These are phyloP conservation scores for Catostomus latipinnis DNA, from an alignment of 2,797 vertebrate genomes.

Conservation along the genomic window DNA sequence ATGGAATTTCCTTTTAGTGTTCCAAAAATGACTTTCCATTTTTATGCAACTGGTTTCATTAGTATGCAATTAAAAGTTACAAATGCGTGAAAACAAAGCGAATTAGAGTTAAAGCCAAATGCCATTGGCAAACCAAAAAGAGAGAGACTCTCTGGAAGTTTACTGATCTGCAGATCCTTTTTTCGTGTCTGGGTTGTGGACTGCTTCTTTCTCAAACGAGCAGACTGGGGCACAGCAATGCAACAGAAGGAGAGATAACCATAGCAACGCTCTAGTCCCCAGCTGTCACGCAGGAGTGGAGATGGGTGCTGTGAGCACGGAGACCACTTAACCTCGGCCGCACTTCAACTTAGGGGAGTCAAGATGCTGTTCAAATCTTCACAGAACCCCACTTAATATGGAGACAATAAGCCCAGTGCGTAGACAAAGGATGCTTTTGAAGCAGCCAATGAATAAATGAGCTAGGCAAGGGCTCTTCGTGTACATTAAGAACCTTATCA, in stretches of 20 bases:
- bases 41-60: slow-evolving; percentile 77
- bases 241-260: slow-evolving; percentile 71
- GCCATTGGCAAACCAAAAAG: slow-evolving; percentile 33
- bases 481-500: slow-evolving; percentile 67
- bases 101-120: slow-evolving; percentile 62
- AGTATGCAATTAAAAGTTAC: slow-evolving; percentile 79
- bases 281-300: slow-evolving; percentile 79
- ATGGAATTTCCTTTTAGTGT: slow-evolving; percentile 76
- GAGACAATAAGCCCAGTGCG: slow-evolving; percentile 70
- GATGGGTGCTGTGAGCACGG: slow-evolving; percentile 79
- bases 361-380: slow-evolving; percentile 79
- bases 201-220: slow-evolving; percentile 74
- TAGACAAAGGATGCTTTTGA: slow-evolving; percentile 73
- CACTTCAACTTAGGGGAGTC: slow-evolving; percentile 83
- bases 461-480: slow-evolving; percentile 61
- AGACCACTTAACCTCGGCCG: slow-evolving; percentile 84
- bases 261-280: slow-evolving; percentile 81
- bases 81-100: slow-evolving; percentile 70
- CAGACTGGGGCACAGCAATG: slow-evolving; percentile 67
- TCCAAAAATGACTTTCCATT: slow-evolving; percentile 80
- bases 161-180: slow-evolving; percentile 58
- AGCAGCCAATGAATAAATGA: slow-evolving; percentile 61
- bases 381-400: slow-evolving; percentile 80
- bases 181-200: slow-evolving; percentile 59
- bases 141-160: slow-evolving; percentile 56